These are phyloP conservation scores for Rhagium mordax DNA, from an alignment of 2,888 invertebrate species.

Conservation along the genomic window DNA sequence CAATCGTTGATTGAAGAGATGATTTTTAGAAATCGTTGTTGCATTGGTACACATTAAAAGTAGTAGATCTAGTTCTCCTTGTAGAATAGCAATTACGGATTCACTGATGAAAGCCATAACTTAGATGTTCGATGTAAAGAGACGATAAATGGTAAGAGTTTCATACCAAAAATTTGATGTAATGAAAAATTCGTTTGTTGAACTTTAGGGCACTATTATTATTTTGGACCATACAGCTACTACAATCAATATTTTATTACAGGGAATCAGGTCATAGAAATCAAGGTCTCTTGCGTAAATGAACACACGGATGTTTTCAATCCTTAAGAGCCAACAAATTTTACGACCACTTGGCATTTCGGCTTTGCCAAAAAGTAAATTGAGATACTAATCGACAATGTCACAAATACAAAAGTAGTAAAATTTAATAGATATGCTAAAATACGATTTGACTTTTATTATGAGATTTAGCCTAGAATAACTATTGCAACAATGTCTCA, in stretches of 20 bases:
- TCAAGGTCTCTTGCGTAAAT: neutral
- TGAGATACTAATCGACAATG: neutral
- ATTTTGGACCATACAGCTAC: too few relatives aligned
- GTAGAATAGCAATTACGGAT: too few relatives aligned
- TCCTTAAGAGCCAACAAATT: neutral
- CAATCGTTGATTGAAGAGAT: too few relatives aligned
- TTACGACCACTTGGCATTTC: neutral
- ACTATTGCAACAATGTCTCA: neutral
- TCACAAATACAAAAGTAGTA: conserved; percentile 14
- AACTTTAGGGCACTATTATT: too few relatives aligned
- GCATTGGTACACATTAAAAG: too few relatives aligned
- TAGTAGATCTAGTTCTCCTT: too few relatives aligned
- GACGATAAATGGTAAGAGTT: too few relatives aligned
- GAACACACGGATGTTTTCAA: conserved; percentile 3
- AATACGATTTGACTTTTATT: neutral
- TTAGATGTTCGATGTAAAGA: too few relatives aligned
- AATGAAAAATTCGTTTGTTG: too few relatives aligned
- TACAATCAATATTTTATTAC: neutral
- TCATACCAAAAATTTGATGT: too few relatives aligned
- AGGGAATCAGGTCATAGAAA: neutral
- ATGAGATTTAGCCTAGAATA: neutral
- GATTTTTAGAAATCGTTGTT: too few relatives aligned
- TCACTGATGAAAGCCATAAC: too few relatives aligned
- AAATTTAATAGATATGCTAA: conserved; percentile 12
- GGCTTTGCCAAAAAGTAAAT: conserved; percentile 7